phyloP scores from a whole-genome alignment of 2,888 invertebrate genomes.

The Nematopogon swammerdamellus region DNA sequence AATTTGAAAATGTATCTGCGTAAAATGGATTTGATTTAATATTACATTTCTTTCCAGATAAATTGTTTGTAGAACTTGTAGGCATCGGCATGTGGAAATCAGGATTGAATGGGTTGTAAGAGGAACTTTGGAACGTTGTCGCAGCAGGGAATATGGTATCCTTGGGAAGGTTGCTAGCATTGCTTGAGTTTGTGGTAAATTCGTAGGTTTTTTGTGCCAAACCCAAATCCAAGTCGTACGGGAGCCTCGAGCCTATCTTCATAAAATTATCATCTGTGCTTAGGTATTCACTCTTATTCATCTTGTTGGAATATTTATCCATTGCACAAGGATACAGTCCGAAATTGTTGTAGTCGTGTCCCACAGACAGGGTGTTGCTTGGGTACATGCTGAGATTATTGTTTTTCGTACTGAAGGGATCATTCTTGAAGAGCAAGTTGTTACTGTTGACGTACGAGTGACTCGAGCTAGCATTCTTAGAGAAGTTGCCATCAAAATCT shows the following conservation, averaged over 20 bases:
- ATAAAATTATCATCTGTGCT: slow-evolving; percentile 45
- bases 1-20: slow-evolving; percentile 38
- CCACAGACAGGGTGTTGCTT: slow-evolving; percentile 41
- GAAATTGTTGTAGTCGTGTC: slow-evolving; percentile 42
- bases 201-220: slow-evolving; percentile 51
- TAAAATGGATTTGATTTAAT: slow-evolving; percentile 32
- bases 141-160: slow-evolving; percentile 36
- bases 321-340: slow-evolving; percentile 48
- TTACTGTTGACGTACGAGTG: slow-evolving; percentile 29
- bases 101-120: slow-evolving; percentile 46
- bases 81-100: slow-evolving; percentile 45
- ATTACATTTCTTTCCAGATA: slow-evolving; percentile 22
- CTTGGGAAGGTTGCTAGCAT: slow-evolving; percentile 32
- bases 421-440: slow-evolving; percentile 43
- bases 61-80: slow-evolving; percentile 25
- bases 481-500: slow-evolving; percentile 41
- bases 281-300: slow-evolving; percentile 34
- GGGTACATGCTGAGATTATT: slow-evolving; percentile 35
- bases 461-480: slow-evolving; percentile 24
- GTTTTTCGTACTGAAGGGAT: slow-evolving; percentile 38
- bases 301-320: slow-evolving; percentile 40
- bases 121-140: slow-evolving; percentile 30
- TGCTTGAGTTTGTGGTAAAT: slow-evolving; percentile 39
- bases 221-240: slow-evolving; percentile 47
- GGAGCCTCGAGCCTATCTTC: slow-evolving; percentile 44